phyloP scores from a whole-genome alignment of 2,888 invertebrate species.

The Heliconius sara region DNA sequence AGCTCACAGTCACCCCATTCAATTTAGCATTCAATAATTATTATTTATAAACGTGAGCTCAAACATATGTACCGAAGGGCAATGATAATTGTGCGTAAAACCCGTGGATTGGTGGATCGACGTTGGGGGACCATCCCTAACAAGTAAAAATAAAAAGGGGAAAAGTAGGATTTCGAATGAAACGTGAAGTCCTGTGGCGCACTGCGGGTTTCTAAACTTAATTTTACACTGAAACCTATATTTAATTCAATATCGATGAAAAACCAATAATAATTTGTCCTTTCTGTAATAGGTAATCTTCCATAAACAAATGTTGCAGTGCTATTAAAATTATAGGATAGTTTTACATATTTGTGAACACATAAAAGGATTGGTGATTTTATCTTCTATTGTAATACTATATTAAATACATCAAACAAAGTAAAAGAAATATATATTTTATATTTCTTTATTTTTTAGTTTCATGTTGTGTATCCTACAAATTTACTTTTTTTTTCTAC shows the following conservation, averaged over 20 bases:
- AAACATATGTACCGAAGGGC: conserved; percentile 79
- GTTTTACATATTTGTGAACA: conserved; percentile 5
- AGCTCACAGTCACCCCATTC: conserved; percentile 62
- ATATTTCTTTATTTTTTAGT: background rate
- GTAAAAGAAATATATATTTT: background rate
- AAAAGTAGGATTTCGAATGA: conserved; percentile 38
- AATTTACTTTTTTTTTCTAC: too few relatives aligned
- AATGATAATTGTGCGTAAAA: conserved; percentile 54
- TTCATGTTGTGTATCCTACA: too few relatives aligned
- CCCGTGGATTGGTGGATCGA: conserved; percentile 68
- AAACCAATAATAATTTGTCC: conserved; percentile 36
- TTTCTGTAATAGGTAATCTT: conserved; percentile 31
- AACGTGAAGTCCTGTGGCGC: conserved; percentile 61
- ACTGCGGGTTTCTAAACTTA: conserved; percentile 68
- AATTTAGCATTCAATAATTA: conserved; percentile 72
- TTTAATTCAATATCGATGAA: conserved; percentile 48
- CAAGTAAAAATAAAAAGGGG: conserved; percentile 40
- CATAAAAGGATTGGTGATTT: conserved; percentile 3
- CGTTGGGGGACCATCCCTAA: conserved; percentile 69
- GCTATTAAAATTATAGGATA: conserved; percentile 19
- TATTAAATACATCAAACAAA: background rate
- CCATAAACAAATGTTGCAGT: conserved; percentile 10
- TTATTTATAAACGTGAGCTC: conserved; percentile 78
- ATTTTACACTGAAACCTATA: conserved; percentile 62
- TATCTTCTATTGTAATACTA: background rate